phyloP scores from a whole-genome alignment of 2,113 vertebrate genomes.

The Pachypanchax playfairii region DNA sequence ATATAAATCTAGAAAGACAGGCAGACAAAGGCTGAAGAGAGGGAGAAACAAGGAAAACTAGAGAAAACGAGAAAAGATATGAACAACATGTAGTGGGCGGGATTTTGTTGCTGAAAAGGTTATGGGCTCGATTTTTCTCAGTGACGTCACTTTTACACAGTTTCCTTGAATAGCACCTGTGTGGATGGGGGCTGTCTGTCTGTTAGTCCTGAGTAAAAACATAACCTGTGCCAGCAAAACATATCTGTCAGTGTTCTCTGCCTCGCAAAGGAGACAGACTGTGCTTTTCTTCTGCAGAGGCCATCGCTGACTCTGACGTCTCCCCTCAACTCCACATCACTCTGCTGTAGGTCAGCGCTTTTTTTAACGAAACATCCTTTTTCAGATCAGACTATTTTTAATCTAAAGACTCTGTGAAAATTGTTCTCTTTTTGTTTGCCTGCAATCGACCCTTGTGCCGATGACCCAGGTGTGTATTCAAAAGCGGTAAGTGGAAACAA shows the following conservation, averaged over 20 bases:
- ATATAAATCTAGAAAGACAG: conserved; percentile 20
- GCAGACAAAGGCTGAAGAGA: conserved; percentile 30
- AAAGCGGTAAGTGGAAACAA: conserved; percentile 71
- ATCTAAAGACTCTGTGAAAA: conserved; percentile 23
- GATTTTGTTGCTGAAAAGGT: conserved; percentile 72
- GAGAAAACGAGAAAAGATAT: conserved; percentile 43
- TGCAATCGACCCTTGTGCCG: conserved; percentile 54
- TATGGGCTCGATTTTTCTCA: conserved; percentile 63
- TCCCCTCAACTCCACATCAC: conserved; percentile 14
- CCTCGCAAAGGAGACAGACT: conserved; percentile 60
- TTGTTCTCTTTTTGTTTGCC: conserved; percentile 23
- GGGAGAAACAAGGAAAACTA: conserved; percentile 20
- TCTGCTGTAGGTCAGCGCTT: conserved; percentile 13
- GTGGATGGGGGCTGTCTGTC: conserved; percentile 77
- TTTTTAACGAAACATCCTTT: conserved; percentile 32
- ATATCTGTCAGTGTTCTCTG: conserved; percentile 74
- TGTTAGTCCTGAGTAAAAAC: conserved; percentile 80
- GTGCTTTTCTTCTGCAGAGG: conserved; percentile 45
- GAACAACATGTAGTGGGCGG: conserved; percentile 72
- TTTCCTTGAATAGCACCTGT: conserved; percentile 85
- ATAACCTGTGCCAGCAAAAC: conserved; percentile 76
- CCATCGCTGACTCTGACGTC: conserved; percentile 36
- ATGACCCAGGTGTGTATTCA: conserved; percentile 64
- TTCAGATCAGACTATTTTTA: conserved; percentile 7
- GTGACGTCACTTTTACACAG: conserved; percentile 82